Evolutionary conservation across 1,140 invertebrate species (phyloP), one percentile per base, ranked within the genome.

Genomic region (Spodoptera litura): DNA sequence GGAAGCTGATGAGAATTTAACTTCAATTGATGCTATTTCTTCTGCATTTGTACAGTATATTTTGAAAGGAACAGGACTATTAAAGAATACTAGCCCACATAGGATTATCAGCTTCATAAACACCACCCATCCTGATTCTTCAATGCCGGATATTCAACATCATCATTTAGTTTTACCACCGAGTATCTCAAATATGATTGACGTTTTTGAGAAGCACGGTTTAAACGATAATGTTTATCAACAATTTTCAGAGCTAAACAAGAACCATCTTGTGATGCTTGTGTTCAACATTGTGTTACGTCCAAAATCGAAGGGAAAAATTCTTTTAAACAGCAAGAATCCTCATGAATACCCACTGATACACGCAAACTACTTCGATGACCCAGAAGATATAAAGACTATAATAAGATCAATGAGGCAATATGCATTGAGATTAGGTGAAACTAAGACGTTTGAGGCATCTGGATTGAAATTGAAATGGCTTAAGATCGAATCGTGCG

Each of bases 341-440:
- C 95, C 97, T 83, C 73, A 89, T 61, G 95, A 95, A 2, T 90
- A 95, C 77, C 97, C 97, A 4, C 78, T 96, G 35, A 96, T 98
- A 62, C 95, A 96, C 84, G 95, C 97, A 4, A 96, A 96, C 81
- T 97, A 96, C 82, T 95, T 97, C 56, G 79, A 95, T n/a, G 95
- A 96, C 61, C 78, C 87, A 62, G 88, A 93, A n/a, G 96, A 96
- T 86, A 80, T 96, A 25, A 73, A 92, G 13, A 94, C 92, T 12
- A 89, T 96, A 68, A 87, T 96, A 5, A 95, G 94, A 85, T 95
- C 95, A 38, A 94, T 95, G 11, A 95, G 94, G 81, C 93, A 95
- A 61, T 81, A 83, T 80, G 86, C 83, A 13, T 72, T 95, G 20
- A 94, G 94, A 76, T 81, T 96, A 4, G 85, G 92, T 20, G 86